These are phyloP conservation scores for Drosophila atripex DNA, from an alignment of 2,888 invertebrate genomes.

Conservation along the genomic window DNA sequence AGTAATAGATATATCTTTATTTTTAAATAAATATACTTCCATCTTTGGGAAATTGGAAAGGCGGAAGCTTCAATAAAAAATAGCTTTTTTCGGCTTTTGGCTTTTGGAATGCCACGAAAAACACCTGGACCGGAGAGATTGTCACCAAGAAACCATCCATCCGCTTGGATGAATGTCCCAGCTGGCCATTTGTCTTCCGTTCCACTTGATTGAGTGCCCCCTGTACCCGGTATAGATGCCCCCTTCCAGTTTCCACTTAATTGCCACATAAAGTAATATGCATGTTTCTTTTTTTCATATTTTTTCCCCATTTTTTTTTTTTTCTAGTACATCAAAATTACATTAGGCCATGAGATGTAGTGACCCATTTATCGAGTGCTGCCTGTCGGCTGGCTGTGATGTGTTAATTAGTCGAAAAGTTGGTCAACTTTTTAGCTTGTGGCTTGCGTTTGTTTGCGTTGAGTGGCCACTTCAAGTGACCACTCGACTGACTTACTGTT, in stretches of 20 bases:
- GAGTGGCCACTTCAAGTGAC: background rate
- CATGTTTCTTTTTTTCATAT: background rate
- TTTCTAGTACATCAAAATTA: conserved; percentile 58
- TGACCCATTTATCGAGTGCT: conserved; percentile 57
- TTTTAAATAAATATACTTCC: too few relatives aligned
- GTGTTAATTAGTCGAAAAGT: conserved; percentile 71
- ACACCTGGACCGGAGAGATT: conserved; percentile 33
- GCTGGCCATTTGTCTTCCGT: conserved; percentile 20
- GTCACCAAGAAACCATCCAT: conserved; percentile 50
- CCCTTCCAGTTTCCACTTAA: background rate
- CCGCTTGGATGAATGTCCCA: conserved; percentile 30
- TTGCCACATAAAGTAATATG: conserved; percentile 10
- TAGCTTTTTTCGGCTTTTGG: conserved; percentile 2
- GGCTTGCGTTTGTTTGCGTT: conserved; percentile 15
- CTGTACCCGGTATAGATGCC: background rate
- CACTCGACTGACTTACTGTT: background rate
- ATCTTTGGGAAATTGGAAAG: conserved; percentile 52
- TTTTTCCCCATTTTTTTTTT: background rate
- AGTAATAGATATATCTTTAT: too few relatives aligned
- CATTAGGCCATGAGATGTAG: conserved; percentile 53
- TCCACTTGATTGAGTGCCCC: background rate
- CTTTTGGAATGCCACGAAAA: conserved; percentile 3
- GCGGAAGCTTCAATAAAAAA: conserved; percentile 54
- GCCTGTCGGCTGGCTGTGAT: conserved; percentile 42
- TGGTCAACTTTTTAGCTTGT: conserved; percentile 50